phyloP scores from a whole-genome alignment of 2,797 vertebrate genomes.

The Delichon dasypus region DNA sequence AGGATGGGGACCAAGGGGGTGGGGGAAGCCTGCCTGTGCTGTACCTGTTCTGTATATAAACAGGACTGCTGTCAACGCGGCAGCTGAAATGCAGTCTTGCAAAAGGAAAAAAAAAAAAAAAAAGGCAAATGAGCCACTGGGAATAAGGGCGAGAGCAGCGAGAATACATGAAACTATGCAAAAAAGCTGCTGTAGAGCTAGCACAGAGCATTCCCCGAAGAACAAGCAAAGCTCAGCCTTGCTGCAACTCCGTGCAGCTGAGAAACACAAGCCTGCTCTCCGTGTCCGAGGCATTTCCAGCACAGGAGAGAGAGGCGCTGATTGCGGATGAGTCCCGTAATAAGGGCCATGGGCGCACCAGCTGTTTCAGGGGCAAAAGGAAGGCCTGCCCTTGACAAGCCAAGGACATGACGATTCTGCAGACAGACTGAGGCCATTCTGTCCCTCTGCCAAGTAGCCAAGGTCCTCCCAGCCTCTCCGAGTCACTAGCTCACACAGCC shows the following conservation, averaged over 20 bases:
- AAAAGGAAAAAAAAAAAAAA: neutral
- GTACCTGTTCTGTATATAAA: neutral
- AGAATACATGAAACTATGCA: neutral
- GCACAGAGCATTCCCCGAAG: neutral
- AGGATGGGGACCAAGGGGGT: neutral
- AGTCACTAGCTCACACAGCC: neutral
- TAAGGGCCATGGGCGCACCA: constrained; percentile 40
- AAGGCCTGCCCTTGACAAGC: constrained; percentile 59
- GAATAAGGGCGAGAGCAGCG: neutral
- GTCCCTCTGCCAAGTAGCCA: constrained; percentile 60
- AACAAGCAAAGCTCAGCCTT: neutral
- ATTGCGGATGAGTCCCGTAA: neutral
- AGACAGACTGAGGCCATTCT: constrained; percentile 44
- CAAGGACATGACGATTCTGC: constrained; percentile 22
- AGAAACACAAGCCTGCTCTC: neutral
- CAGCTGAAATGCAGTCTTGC: neutral
- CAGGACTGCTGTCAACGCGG: neutral
- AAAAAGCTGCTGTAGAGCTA: neutral
- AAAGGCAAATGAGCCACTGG: neutral
- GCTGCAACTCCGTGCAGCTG: neutral
- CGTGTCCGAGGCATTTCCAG: neutral
- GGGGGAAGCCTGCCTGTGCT: neutral
- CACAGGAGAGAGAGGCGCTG: neutral
- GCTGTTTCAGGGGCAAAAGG: constrained; percentile 64
- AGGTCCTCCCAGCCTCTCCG: neutral